Conservation (phyloP, 2,888 invertebrate species). For the Apodemia mormo region DNA sequence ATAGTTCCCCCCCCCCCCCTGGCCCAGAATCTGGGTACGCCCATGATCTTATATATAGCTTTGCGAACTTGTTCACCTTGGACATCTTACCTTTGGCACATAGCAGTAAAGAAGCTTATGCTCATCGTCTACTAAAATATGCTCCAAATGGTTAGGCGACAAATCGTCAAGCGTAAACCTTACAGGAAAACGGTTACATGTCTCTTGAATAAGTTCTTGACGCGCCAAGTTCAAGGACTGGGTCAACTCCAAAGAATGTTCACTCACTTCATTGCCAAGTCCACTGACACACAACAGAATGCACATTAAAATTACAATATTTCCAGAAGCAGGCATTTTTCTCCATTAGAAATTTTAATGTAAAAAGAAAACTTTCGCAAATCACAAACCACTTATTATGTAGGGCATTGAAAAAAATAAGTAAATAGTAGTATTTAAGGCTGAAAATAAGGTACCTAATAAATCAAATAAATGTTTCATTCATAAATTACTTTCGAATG, state of each 20-base stretch:
- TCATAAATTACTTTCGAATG: neutral
- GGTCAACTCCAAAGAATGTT: conserved; percentile 81
- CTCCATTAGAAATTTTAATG: conserved; percentile 46
- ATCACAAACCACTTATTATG: conserved; percentile 51
- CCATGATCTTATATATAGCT: neutral
- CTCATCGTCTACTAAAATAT: conserved; percentile 91
- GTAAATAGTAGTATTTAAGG: neutral
- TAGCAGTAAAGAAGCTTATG: conserved; percentile 95
- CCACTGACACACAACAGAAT: conserved; percentile 56
- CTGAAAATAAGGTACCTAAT: neutral
- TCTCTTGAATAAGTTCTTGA: conserved; percentile 83
- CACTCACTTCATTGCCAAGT: conserved; percentile 48
- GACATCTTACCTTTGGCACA: conserved; percentile 91
- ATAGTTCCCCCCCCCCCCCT: too few relatives aligned
- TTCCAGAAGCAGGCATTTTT: conserved; percentile 55
- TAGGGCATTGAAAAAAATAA: conserved; percentile 51
- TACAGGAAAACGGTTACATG: conserved; percentile 80
- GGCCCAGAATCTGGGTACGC: too few relatives aligned
- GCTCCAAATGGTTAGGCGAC: conserved; percentile 84
- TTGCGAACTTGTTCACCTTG: conserved; percentile 50
- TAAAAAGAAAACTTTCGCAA: conserved; percentile 59
- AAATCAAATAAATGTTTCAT: neutral
- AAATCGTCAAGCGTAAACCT: conserved; percentile 68
- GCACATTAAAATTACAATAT: conserved; percentile 52
- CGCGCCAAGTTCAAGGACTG: conserved; percentile 84